These are phyloP conservation scores for Hypotaenidia philippensis DNA, from an alignment of 2,797 vertebrate species.

Conservation along the genomic window DNA sequence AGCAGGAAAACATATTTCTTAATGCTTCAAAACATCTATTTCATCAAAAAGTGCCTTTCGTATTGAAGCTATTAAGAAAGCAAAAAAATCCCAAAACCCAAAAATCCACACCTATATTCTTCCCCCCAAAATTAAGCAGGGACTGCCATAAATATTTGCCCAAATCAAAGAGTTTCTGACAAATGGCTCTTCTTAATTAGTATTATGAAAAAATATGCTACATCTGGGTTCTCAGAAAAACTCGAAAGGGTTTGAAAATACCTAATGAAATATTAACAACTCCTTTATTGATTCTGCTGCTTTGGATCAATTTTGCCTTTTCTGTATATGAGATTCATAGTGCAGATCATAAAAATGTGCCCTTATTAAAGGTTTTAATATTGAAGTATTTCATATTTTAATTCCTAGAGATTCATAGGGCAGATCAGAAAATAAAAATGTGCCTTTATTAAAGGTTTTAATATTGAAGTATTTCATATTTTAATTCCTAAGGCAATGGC, in stretches of 20 bases:
- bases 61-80: background rate
- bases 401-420: background rate
- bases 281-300: background rate
- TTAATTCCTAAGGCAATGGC: background rate
- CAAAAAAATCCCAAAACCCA: background rate
- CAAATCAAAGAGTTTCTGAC: background rate
- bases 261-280: background rate
- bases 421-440: background rate
- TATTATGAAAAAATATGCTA: background rate
- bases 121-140: background rate
- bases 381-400: background rate
- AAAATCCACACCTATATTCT: rapidly evolving
- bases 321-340: background rate
- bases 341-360: background rate
- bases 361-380: slow-evolving; percentile 6
- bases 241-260: background rate
- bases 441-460: background rate
- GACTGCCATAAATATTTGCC: background rate
- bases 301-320: background rate
- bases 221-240: background rate
- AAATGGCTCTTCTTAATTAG: background rate
- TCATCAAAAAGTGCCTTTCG: background rate
- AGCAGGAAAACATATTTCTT: rapidly evolving
- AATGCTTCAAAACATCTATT: background rate
- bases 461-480: background rate